Evolutionary conservation across 2,113 vertebrate species (phyloP).

Genomic region (Salminus brasiliensis): DNA sequence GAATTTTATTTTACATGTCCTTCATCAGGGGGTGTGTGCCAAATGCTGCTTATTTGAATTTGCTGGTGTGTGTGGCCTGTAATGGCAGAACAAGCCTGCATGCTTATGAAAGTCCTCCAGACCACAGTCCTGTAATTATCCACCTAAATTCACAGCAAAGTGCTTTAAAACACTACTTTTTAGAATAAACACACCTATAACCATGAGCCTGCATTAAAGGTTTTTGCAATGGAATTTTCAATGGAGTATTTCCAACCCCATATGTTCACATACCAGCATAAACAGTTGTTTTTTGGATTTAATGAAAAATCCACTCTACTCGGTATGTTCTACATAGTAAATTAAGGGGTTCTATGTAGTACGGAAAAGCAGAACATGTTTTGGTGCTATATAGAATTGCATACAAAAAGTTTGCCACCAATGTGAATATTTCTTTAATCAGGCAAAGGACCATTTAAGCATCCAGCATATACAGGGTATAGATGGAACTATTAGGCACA

Average conservation of each 20-base stretch:
- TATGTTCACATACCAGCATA: neutral
- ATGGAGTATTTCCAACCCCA: neutral
- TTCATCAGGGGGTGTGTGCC: constrained; percentile 34
- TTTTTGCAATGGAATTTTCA: neutral
- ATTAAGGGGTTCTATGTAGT: too few relatives aligned
- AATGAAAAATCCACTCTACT: neutral
- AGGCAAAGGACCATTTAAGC: too few relatives aligned
- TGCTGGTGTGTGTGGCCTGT: constrained; percentile 43
- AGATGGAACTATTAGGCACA: neutral
- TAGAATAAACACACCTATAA: neutral
- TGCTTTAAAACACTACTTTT: constrained; percentile 35
- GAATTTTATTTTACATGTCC: constrained; percentile 42
- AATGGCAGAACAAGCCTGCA: constrained; percentile 13
- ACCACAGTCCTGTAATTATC: constrained; percentile 46
- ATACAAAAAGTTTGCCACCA: too few relatives aligned
- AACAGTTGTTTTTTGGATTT: neutral
- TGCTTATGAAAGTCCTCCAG: constrained; percentile 36
- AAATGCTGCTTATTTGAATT: constrained; percentile 16
- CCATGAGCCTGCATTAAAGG: neutral
- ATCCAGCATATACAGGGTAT: too few relatives aligned
- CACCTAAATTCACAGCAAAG: constrained; percentile 37
- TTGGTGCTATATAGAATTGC: too few relatives aligned
- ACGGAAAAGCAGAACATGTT: too few relatives aligned
- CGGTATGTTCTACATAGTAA: neutral
- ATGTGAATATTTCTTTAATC: too few relatives aligned